Conservation (phyloP, 2,888 invertebrate species). For the Volucella inflata region DNA sequence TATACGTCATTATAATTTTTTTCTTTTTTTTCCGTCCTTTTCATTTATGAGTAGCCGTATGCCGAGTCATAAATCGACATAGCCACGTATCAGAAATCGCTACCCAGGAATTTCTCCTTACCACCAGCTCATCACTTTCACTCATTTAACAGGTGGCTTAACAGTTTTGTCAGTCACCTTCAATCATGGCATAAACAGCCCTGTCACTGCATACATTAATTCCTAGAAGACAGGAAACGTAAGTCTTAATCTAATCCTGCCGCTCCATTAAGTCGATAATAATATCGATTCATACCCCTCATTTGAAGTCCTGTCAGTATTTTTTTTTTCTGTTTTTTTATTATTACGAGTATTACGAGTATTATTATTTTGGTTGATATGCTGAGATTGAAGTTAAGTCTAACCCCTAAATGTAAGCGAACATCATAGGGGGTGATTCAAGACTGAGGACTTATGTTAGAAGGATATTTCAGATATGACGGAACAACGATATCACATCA, state of each 20-base stretch:
- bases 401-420: conserved; percentile 19
- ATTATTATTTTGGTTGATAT: conserved; percentile 5
- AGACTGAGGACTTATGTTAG: background rate
- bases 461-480: conserved; percentile 45
- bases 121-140: conserved; percentile 42
- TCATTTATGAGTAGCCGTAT: background rate
- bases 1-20: conserved; percentile 35
- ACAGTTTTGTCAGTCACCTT: conserved; percentile 66
- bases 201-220: conserved; percentile 64
- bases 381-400: conserved; percentile 34
- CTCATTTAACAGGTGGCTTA: conserved; percentile 60
- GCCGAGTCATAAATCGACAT: too few relatives aligned
- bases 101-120: conserved; percentile 7
- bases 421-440: background rate
- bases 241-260: conserved; percentile 73
- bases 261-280: conserved; percentile 71
- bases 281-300: conserved; percentile 71
- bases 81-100: conserved; percentile 41
- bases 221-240: conserved; percentile 61
- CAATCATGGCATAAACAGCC: conserved; percentile 61
- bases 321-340: conserved; percentile 6
- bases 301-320: conserved; percentile 54
- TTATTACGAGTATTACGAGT: conserved; percentile 41
- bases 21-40: conserved; percentile 34
- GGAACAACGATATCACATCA: conserved; percentile 57